Percentiles rank a stretch among this genome's conserved stretches.
Conservation (phyloP, 2,888 invertebrate species). For the Rotaria magnacalcarata region DNA sequence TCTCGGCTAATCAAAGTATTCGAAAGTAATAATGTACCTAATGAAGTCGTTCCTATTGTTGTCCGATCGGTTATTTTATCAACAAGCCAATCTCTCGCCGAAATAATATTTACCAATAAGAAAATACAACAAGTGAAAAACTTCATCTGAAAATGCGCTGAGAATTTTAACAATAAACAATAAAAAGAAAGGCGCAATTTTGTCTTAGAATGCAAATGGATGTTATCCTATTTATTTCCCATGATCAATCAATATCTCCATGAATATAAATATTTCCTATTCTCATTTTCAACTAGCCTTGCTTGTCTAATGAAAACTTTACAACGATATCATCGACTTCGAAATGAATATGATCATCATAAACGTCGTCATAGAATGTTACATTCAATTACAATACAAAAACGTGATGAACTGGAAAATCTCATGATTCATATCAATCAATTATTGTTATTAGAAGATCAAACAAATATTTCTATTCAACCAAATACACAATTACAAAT, state of each 20-base stretch:
- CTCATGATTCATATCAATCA: not conserved
- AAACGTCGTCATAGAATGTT: not conserved
- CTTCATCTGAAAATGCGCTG: not conserved
- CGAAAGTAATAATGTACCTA: constrained; percentile 41
- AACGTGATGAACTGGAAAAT: not conserved
- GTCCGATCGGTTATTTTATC: constrained; percentile 40
- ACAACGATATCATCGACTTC: not conserved
- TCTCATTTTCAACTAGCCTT: not conserved
- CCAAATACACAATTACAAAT: not conserved
- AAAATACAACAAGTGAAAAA: not conserved
- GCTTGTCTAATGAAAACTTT: not conserved
- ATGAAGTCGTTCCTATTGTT: constrained; percentile 1
- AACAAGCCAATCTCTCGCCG: constrained; percentile 47
- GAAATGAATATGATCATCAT: constrained; percentile 11
- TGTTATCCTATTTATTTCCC: not conserved
- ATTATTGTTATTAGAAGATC: not conserved
- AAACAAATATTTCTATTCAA: not conserved
- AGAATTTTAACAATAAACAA: too few species aligned
- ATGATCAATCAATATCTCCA: not conserved
- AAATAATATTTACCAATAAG: not conserved
- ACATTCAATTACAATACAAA: not conserved
- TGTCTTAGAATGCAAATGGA: not conserved
- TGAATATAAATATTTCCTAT: not conserved
- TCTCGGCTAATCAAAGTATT: constrained; percentile 48
- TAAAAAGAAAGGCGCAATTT: not conserved